A percentile compares a stretch with the other conserved stretches of the same genome.
These are phyloP conservation scores for Pholis gunnellus DNA, from an alignment of 2,113 vertebrate genomes.

Conservation along the genomic window DNA sequence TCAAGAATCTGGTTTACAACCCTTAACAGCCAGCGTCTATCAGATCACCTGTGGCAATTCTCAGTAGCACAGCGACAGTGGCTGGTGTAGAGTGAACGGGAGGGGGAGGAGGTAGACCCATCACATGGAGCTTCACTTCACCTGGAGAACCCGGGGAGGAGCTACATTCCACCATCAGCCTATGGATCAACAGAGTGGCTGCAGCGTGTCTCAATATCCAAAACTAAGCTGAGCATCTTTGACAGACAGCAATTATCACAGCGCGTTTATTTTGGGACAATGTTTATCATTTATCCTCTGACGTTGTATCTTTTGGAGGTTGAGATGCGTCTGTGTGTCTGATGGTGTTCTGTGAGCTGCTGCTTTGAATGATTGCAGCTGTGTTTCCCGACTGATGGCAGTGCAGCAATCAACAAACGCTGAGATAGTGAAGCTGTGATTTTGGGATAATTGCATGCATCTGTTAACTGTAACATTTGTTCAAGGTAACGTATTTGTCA, in stretches of 20 bases:
- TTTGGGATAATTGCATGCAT: neutral
- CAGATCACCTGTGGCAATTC: conserved; percentile 65
- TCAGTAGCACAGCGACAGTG: conserved; percentile 49
- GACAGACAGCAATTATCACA: neutral
- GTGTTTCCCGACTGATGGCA: neutral
- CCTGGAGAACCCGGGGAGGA: conserved; percentile 39
- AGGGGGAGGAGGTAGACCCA: conserved; percentile 2
- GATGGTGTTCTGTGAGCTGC: neutral
- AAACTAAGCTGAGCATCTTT: neutral
- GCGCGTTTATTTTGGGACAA: neutral
- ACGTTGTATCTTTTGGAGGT: neutral
- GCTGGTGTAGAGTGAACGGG: conserved; percentile 11
- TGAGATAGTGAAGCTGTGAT: neutral
- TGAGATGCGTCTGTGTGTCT: neutral
- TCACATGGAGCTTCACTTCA: conserved; percentile 49
- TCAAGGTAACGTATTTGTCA: too few species aligned
- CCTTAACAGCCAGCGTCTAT: too few species aligned
- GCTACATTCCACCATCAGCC: conserved; percentile 64
- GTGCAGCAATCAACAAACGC: neutral
- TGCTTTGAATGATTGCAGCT: neutral
- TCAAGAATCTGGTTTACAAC: too few species aligned
- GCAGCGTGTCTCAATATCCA: neutral
- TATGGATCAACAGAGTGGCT: conserved; percentile 7
- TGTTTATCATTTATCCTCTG: neutral
- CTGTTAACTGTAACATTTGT: neutral